phyloP scores from a whole-genome alignment of 2,797 vertebrate species.

The Myiotriccus ornatus region DNA sequence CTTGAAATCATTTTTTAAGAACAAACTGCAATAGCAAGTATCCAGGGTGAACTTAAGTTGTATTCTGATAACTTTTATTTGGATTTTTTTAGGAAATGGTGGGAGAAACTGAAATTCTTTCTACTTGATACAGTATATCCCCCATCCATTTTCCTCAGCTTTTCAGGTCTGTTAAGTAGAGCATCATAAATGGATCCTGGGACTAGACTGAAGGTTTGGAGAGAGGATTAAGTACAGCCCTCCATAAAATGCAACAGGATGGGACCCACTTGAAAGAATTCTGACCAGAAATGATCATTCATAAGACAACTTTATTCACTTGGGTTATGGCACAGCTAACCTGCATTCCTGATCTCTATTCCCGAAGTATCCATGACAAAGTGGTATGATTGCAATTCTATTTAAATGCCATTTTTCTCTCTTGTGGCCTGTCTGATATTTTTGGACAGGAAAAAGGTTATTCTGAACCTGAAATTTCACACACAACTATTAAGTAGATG shows the following conservation, averaged over 20 bases:
- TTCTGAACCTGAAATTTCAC: background rate
- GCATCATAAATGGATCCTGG: background rate
- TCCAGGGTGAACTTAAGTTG: background rate
- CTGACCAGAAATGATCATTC: background rate
- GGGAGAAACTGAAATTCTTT: background rate
- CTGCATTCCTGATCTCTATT: background rate
- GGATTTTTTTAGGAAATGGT: background rate
- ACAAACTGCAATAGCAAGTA: background rate
- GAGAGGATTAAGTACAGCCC: background rate
- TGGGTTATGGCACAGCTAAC: background rate
- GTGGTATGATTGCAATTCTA: background rate
- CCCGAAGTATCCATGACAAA: background rate
- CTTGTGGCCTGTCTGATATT: background rate
- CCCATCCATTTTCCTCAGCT: background rate
- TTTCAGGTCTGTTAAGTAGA: background rate
- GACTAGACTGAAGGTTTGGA: background rate
- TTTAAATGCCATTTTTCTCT: constrained; percentile 24
- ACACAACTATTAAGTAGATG: background rate
- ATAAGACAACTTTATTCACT: background rate
- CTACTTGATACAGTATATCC: background rate
- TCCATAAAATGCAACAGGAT: background rate
- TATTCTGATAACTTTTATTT: background rate
- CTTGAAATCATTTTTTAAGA: background rate
- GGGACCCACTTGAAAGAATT: background rate
- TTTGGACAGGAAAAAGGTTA: background rate